These are phyloP conservation scores for Octodonta nipae DNA, from an alignment of 2,888 invertebrate genomes.

Conservation along the genomic window DNA sequence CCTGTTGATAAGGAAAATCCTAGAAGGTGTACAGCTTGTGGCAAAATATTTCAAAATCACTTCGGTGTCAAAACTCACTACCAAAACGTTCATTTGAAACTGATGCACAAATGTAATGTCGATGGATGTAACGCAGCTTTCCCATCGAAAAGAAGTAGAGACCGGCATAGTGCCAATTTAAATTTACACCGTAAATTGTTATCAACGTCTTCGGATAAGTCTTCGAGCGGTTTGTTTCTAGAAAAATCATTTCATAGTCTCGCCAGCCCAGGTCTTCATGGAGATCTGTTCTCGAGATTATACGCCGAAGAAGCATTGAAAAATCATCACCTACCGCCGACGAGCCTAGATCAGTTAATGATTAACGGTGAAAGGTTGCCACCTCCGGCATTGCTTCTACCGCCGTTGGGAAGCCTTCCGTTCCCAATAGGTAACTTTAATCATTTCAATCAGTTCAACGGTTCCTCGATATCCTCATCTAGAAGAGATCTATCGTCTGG, in stretches of 20 bases:
- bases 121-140: conserved; percentile 92
- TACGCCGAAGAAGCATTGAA: conserved; percentile 61
- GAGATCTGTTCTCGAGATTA: conserved; percentile 63
- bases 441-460: conserved; percentile 36
- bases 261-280: conserved; percentile 54
- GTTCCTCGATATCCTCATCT: conserved; percentile 25
- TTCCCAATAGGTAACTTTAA: conserved; percentile 39
- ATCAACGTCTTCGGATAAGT: conserved; percentile 50
- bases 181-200: conserved; percentile 82
- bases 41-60: conserved; percentile 84
- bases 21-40: conserved; percentile 79
- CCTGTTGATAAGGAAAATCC: conserved; percentile 88
- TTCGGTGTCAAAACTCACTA: conserved; percentile 90
- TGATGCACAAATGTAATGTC: conserved; percentile 89
- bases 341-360: conserved; percentile 36
- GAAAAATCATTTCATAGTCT: conserved; percentile 43
- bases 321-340: conserved; percentile 35
- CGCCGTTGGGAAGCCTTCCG: conserved; percentile 42
- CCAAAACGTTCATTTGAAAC: conserved; percentile 86
- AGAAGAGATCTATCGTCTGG: conserved; percentile 37
- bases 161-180: conserved; percentile 81
- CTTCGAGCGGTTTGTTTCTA: conserved; percentile 34
- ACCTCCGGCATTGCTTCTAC: conserved; percentile 45
- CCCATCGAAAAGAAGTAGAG: conserved; percentile 82
- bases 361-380: conserved; percentile 40